phyloP scores from a whole-genome alignment of 2,888 invertebrate genomes.

The Oscheius onirici region DNA sequence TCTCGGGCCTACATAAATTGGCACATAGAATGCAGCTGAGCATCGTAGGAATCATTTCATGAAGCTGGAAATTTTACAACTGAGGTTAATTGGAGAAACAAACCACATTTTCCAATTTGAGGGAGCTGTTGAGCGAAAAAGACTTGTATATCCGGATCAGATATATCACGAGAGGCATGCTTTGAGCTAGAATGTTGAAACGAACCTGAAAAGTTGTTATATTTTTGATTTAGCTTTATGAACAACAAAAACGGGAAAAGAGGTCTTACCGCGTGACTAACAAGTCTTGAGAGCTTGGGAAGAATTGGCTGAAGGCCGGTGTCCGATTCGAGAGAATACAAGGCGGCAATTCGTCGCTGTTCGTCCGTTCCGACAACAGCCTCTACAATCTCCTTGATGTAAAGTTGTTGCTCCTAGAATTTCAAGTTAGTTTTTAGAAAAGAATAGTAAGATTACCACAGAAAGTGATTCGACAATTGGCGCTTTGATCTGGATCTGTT shows the following conservation, averaged over 20 bases:
- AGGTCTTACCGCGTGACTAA: slow-evolving; percentile 23
- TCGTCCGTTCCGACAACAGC: slow-evolving; percentile 52
- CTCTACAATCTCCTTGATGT: slow-evolving; percentile 54
- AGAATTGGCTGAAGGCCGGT: slow-evolving; percentile 49
- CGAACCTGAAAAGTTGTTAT: slow-evolving; percentile 13
- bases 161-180: slow-evolving; percentile 54
- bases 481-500: slow-evolving; percentile 43
- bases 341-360: slow-evolving; percentile 40
- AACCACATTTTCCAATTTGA: slow-evolving; percentile 47
- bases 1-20: slow-evolving; percentile 46
- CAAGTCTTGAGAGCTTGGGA: slow-evolving; percentile 23
- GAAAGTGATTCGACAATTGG: slow-evolving; percentile 37
- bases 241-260: too few species aligned
- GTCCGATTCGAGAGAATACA: slow-evolving; percentile 50
- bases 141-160: slow-evolving; percentile 47
- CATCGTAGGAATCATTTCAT: slow-evolving; percentile 51
- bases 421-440: background rate
- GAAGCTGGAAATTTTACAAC: slow-evolving; percentile 44
- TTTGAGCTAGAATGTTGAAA: slow-evolving; percentile 38
- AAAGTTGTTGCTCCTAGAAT: slow-evolving; percentile 53
- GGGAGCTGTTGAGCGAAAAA: slow-evolving; percentile 41
- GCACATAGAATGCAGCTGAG: slow-evolving; percentile 51
- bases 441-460: slow-evolving; percentile 23
- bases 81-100: slow-evolving; percentile 1
- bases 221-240: too few species aligned